Conservation (phyloP, 2,888 invertebrate genomes). For the Amorpha juglandis region DNA sequence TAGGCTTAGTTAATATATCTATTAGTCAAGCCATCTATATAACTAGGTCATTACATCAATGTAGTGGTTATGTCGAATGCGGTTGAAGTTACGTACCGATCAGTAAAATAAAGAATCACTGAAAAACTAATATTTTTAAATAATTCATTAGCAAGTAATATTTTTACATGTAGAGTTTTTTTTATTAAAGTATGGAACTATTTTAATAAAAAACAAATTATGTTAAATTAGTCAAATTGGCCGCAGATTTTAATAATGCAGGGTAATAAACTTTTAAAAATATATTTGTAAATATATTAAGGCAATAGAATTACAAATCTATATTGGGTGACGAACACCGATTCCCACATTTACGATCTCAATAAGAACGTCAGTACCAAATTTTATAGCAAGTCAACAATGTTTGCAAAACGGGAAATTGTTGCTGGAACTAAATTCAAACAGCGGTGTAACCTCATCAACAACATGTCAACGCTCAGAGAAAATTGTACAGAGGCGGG, state of each 20-base stretch:
- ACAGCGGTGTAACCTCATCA: constrained; percentile 40
- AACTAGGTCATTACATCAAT: constrained; percentile 5
- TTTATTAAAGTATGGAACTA: too few relatives aligned
- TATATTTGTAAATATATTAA: neutral
- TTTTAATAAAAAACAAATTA: neutral
- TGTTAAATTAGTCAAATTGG: too few relatives aligned
- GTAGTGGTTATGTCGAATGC: neutral
- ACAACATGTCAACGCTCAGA: constrained; percentile 45
- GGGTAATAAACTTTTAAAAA: too few relatives aligned
- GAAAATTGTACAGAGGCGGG: constrained; percentile 46
- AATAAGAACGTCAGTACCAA: constrained; percentile 6
- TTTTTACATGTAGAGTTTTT: too few relatives aligned
- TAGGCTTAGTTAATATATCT: neutral
- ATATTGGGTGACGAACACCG: constrained; percentile 6
- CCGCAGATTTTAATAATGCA: too few relatives aligned
- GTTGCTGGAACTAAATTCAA: constrained; percentile 38
- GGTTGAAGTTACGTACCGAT: neutral
- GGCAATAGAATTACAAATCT: neutral
- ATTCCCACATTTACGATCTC: constrained; percentile 9
- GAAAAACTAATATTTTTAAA: neutral
- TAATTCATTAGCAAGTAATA: neutral
- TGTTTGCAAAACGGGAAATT: constrained; percentile 33
- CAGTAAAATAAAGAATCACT: neutral
- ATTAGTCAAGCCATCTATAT: constrained; percentile 7
- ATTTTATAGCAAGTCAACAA: constrained; percentile 18